Base-by-base conservation (phyloP, 1,140 invertebrate genomes). In the Schmidtea mediterranea region DNA sequence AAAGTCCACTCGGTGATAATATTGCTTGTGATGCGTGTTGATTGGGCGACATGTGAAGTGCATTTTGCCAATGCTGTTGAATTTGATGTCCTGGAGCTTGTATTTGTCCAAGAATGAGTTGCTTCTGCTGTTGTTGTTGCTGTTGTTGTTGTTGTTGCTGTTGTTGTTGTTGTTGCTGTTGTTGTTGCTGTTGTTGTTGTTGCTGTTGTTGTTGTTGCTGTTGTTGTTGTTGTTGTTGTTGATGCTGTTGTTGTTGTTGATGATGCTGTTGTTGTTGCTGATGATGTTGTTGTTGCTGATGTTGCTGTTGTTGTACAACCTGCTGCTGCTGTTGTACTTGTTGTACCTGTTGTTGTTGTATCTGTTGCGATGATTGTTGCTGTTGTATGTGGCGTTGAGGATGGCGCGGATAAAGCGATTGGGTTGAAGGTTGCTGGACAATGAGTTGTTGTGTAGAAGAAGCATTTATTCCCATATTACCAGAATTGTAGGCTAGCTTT, bases 81-180 rank as follows among this genome's bases (percentile, higher is more conserved):
- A 16, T 15, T 40, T 40, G 39, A 21, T 40, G 39, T 5, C n/a
- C 19, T 5, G 39, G 39, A 6, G 19, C 8, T n/a, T 21, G n/a
- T 5, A 40, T 40, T 16, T 40, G 39, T 15, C 19, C 19, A n/a
- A 15, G 15, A 16, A n/a, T 8, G 3, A 21, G 3, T 5, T 5
- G 39, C 8, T 21, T 3, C 8, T 21, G 3, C 3, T 40, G 39
- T 40, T 40, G 39, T 21, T 16, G 39, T n/a, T 40, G 39, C 15
- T 40, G 39, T n/a, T 40, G 39, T n/a, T 40, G 39, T 40, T 40
- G 39, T 21, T 40, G 39, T 40, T 15, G 39, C n/a, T 40, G 39
- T n/a, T 40, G 39, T 40, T 15, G 19, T 21, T 15, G 19, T 16
- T 40, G 39, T 16, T 15, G 39, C 39, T 16, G 39, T 8, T 40